phyloP scores from a whole-genome alignment of 2,797 vertebrate genomes.

The Nyctalus aviator region DNA sequence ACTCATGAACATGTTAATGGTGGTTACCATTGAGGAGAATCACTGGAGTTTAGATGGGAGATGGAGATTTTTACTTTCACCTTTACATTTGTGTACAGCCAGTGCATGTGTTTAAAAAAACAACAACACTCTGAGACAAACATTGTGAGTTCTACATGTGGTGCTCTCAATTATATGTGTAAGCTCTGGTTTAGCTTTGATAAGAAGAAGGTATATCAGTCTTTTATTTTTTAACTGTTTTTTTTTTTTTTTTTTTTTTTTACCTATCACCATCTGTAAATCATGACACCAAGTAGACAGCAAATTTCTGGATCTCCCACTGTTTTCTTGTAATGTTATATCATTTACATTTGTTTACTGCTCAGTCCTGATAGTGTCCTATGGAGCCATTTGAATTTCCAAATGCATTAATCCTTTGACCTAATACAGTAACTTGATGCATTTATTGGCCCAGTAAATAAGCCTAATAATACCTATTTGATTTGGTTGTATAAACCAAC shows the following conservation, averaged over 20 bases:
- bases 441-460: background rate
- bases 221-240: background rate
- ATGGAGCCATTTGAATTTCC: background rate
- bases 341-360: conserved; percentile 8
- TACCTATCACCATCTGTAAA: background rate
- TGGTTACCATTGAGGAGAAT: background rate
- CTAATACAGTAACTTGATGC: background rate
- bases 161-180: background rate
- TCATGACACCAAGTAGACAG: background rate
- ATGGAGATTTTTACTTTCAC: conserved; percentile 13
- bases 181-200: background rate
- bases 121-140: background rate
- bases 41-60: background rate
- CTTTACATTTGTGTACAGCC: background rate
- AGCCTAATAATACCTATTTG: background rate
- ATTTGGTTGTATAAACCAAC: background rate
- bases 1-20: background rate
- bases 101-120: background rate
- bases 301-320: background rate
- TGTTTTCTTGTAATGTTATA: background rate
- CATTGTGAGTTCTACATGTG: background rate
- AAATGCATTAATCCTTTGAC: background rate
- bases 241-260: background rate
- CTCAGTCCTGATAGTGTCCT: background rate
- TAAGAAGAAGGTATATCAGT: background rate